Conservation (phyloP, 1,140 invertebrate genomes). For the Bombus turneri region DNA sequence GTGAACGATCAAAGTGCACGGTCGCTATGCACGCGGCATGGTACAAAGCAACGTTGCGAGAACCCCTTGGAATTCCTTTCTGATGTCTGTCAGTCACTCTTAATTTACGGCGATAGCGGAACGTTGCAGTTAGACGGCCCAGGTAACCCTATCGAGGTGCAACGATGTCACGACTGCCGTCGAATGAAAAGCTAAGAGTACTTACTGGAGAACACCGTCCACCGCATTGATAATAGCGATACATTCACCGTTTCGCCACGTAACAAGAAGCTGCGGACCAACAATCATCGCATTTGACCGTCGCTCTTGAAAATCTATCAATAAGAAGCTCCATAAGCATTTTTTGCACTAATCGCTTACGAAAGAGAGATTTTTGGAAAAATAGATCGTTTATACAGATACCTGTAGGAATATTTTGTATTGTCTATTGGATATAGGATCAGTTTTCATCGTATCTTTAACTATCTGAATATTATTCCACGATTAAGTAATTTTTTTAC, state of each 20-base stretch:
- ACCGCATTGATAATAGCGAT: not conserved
- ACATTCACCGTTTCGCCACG: not conserved
- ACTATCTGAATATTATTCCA: too few relatives aligned
- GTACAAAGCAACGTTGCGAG: slow-evolving; percentile 61
- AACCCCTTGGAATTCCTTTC: slow-evolving; percentile 67
- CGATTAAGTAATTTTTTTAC: too few relatives aligned
- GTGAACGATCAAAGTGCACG: slow-evolving; percentile 62
- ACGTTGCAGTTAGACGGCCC: slow-evolving; percentile 57
- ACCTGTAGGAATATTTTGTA: too few relatives aligned
- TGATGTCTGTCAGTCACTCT: slow-evolving; percentile 70
- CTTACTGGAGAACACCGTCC: not conserved
- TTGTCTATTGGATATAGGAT: too few relatives aligned
- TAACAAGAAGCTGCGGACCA: too few relatives aligned
- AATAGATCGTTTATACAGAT: too few relatives aligned
- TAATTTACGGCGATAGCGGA: slow-evolving; percentile 69
- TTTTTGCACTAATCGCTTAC: too few relatives aligned
- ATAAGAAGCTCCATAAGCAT: too few relatives aligned
- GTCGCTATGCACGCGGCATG: slow-evolving; percentile 55
- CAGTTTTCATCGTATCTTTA: too few relatives aligned
- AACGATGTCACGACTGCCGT: slow-evolving; percentile 57
- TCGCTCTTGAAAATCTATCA: too few relatives aligned
- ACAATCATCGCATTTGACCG: too few relatives aligned
- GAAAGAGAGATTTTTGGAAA: too few relatives aligned
- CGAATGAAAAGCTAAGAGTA: slow-evolving; percentile 51
- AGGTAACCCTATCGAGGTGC: slow-evolving; percentile 64